A percentile compares a stretch with the other conserved stretches of the same genome.
These are phyloP conservation scores for Andrena camellia DNA, from an alignment of 2,888 invertebrate species.

Conservation along the genomic window DNA sequence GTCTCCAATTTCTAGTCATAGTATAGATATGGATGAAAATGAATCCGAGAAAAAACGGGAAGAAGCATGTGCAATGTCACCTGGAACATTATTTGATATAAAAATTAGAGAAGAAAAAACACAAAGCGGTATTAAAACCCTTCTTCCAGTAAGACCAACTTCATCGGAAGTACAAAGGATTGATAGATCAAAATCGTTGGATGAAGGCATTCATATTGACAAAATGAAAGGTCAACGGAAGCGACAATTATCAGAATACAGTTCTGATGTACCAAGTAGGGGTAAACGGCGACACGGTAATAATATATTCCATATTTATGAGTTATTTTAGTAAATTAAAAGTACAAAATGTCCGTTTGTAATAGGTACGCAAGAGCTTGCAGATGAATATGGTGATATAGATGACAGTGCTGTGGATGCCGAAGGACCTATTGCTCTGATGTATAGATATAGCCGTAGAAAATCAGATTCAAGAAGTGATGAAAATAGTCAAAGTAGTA, in stretches of 20 bases:
- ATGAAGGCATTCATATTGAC: conserved; percentile 74
- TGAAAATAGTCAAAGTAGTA: conserved; percentile 82
- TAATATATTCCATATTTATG: conserved; percentile 3
- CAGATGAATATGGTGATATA: conserved; percentile 80
- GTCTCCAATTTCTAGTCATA: conserved; percentile 73
- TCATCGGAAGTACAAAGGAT: conserved; percentile 65
- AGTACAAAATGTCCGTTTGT: conserved; percentile 16
- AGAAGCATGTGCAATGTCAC: conserved; percentile 80
- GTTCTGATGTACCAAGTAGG: conserved; percentile 72
- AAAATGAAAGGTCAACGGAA: conserved; percentile 75
- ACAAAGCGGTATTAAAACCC: conserved; percentile 86
- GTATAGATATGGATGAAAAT: conserved; percentile 72
- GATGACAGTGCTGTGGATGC: conserved; percentile 81
- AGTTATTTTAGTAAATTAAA: conserved; percentile 17
- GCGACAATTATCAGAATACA: conserved; percentile 77
- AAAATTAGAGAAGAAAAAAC: conserved; percentile 84
- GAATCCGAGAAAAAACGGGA: conserved; percentile 75
- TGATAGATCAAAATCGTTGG: conserved; percentile 77
- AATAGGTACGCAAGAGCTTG: conserved; percentile 75
- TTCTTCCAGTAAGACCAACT: conserved; percentile 84
- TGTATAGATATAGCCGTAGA: conserved; percentile 81
- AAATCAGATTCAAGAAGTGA: conserved; percentile 82
- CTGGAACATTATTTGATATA: conserved; percentile 81
- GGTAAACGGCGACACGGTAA: conserved; percentile 78
- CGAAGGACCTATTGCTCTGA: conserved; percentile 78